Evolutionary conservation across 2,888 invertebrate species (phyloP).

Genomic region (Nomada fucata): DNA sequence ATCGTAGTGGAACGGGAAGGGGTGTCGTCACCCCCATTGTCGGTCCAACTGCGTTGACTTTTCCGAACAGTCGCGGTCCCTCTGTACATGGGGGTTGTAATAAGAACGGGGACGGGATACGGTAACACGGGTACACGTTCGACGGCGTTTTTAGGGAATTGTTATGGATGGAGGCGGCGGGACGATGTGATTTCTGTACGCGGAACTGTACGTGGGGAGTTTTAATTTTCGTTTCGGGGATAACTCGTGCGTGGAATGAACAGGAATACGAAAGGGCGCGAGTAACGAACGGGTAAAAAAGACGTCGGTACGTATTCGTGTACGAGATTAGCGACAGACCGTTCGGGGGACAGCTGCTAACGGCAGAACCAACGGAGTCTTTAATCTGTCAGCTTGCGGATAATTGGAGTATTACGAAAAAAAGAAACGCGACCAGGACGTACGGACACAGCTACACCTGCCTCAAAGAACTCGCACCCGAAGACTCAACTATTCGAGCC

Average conservation of each 20-base stretch:
- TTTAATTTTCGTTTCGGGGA: slow-evolving; percentile 33
- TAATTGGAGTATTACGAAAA: slow-evolving; percentile 9
- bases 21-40: slow-evolving; percentile 37
- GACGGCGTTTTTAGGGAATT: slow-evolving; percentile 26
- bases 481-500: not conserved
- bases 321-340: slow-evolving; percentile 5
- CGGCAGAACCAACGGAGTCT: not conserved
- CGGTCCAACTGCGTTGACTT: slow-evolving; percentile 55
- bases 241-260: slow-evolving; percentile 8
- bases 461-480: not conserved
- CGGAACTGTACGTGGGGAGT: not conserved
- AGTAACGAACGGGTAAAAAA: not conserved
- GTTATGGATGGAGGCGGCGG: slow-evolving; percentile 13
- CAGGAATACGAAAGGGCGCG: not conserved
- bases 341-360: not conserved
- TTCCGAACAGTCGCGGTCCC: slow-evolving; percentile 49
- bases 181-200: slow-evolving; percentile 12
- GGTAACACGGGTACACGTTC: slow-evolving; percentile 20
- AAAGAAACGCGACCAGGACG: not conserved
- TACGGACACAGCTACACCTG: not conserved
- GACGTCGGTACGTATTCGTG: not conserved
- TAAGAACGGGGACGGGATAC: slow-evolving; percentile 45
- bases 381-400: slow-evolving; percentile 15
- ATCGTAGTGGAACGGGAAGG: slow-evolving; percentile 46
- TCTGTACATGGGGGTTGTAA: slow-evolving; percentile 40